Conservation (phyloP, 2,888 invertebrate species). For the Drosophila meridionalis region DNA sequence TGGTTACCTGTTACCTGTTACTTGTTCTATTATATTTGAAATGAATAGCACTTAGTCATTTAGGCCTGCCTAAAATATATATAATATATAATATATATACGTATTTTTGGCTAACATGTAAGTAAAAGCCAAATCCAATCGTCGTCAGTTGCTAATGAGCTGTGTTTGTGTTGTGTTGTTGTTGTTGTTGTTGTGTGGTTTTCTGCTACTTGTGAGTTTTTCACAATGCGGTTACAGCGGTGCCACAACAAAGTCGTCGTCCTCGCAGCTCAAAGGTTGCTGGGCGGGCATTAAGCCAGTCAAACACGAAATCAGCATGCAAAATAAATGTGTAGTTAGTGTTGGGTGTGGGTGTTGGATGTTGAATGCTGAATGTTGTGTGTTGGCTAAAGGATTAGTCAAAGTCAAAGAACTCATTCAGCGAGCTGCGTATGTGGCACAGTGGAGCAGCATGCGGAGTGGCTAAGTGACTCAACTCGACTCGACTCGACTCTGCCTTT, state of each 20-base stretch:
- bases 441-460: slow-evolving; percentile 22
- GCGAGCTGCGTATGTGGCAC: slow-evolving; percentile 32
- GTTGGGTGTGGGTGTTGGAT: slow-evolving; percentile 12
- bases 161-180: not conserved
- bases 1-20: not conserved
- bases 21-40: not conserved
- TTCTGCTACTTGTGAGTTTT: slow-evolving; percentile 21
- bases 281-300: slow-evolving; percentile 22
- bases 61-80: not conserved
- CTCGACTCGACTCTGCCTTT: slow-evolving; percentile 31
- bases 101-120: not conserved
- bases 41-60: not conserved
- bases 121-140: slow-evolving; percentile 3
- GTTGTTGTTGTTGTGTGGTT: slow-evolving; percentile 17
- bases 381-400: slow-evolving; percentile 46
- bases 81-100: not conserved
- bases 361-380: slow-evolving; percentile 7
- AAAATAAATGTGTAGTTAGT: slow-evolving; percentile 1
- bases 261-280: slow-evolving; percentile 14
- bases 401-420: slow-evolving; percentile 39
- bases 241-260: slow-evolving; percentile 52
- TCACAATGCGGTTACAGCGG: slow-evolving; percentile 30
- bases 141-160: slow-evolving; percentile 27
- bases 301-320: slow-evolving; percentile 15
- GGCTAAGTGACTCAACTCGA: slow-evolving; percentile 18